Percentiles rank a stretch among this genome's conserved stretches.
Evolutionary conservation across 2,113 vertebrate species (phyloP).

Genomic region (Sylvietta virens): DNA sequence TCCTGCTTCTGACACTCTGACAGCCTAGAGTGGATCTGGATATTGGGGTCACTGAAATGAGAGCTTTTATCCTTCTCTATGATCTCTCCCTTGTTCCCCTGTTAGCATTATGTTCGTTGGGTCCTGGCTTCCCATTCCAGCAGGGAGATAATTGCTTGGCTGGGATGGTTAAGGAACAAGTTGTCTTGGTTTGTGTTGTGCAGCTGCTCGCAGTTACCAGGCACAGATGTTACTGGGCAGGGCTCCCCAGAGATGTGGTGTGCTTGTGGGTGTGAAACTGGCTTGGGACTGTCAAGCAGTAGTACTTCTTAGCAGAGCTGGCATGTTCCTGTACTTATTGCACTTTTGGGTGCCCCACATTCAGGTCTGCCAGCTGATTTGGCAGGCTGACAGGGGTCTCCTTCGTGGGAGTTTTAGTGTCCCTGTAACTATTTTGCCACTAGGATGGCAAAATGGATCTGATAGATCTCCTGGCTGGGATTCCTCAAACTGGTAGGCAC

Average conservation of each 20-base stretch:
- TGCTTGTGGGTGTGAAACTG: background rate
- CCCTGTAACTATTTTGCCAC: rapidly evolving
- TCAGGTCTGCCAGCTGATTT: background rate
- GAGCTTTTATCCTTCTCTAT: background rate
- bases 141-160: background rate
- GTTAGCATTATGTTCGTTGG: rapidly evolving
- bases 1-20: background rate
- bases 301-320: background rate
- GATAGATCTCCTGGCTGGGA: background rate
- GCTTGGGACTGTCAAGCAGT: background rate
- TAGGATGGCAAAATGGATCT: no score
- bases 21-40: background rate
- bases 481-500: background rate
- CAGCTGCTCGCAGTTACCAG: background rate
- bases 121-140: background rate
- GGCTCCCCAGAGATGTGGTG: background rate
- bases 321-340: background rate
- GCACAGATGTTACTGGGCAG: background rate
- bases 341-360: rapidly evolving
- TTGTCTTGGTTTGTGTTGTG: background rate
- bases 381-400: background rate
- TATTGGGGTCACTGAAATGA: background rate
- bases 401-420: background rate
- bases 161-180: background rate
- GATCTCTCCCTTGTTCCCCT: background rate